phyloP scores from a whole-genome alignment of 2,797 vertebrate genomes.

The Sylvia borin region DNA sequence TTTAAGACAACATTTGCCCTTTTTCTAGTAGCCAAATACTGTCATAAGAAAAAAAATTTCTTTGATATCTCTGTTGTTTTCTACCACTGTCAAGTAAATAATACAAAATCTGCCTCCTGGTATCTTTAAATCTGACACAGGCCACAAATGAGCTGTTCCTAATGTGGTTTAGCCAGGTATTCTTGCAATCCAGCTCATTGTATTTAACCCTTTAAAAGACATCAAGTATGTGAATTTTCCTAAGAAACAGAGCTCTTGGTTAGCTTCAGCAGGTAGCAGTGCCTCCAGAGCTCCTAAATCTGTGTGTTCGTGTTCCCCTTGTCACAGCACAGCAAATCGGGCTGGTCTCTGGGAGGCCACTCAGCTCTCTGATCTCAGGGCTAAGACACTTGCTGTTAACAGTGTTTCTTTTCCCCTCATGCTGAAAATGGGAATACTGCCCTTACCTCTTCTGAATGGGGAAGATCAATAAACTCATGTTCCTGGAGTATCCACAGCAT shows the following conservation, averaged over 20 bases:
- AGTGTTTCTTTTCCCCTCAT: not conserved
- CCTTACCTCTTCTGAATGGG: not conserved
- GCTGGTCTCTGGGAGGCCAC: not conserved
- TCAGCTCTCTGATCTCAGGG: not conserved
- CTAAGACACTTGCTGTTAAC: not conserved
- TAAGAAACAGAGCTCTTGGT: not conserved
- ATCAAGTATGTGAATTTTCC: not conserved
- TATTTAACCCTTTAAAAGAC: not conserved
- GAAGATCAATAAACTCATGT: not conserved
- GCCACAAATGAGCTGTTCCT: not conserved
- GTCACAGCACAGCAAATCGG: accelerated
- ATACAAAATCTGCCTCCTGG: not conserved
- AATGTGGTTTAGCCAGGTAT: not conserved
- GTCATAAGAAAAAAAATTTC: not conserved
- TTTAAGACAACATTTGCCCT: not conserved
- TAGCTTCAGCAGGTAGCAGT: not conserved
- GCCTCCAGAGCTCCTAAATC: not conserved
- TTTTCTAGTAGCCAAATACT: not conserved
- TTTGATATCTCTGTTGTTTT: not conserved
- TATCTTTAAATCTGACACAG: not conserved
- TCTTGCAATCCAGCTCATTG: not conserved
- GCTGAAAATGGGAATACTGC: not conserved
- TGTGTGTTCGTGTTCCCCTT: not conserved
- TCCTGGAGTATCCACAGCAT: not conserved
- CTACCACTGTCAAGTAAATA: not conserved